Evolutionary conservation across 2,888 invertebrate genomes (phyloP), one percentile per base, ranked within the genome.

Genomic region (Dinocampus coccinellae): DNA sequence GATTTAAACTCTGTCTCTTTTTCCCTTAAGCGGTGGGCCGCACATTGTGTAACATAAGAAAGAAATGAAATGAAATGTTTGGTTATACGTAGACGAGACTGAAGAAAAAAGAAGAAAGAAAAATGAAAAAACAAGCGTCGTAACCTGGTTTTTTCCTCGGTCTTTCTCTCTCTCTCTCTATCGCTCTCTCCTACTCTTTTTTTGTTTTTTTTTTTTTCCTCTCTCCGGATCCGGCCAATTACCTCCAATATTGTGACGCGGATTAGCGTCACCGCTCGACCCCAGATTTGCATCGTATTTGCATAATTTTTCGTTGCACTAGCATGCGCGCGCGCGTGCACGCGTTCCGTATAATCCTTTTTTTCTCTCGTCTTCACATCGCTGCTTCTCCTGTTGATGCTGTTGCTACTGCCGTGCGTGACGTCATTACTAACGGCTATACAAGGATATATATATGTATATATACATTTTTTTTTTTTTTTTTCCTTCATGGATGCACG

Each of bases 221-320:
- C 33, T 26, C 26, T 47, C 52, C 71, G 67, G 74, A 76, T 76
- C 71, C 80, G 85, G 84, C 81, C 85, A 86, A 86, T 86, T 86
- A 85, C 85, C 84, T 85, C 81, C 85, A 83, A 87, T 86, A 85
- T 85, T 84, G 83, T 85, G 86, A 86, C 83, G 82, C 77, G 84
- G 85, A 85, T 86, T 84, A 85, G 80, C 85, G 85, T 84, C 84
- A 82, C 80, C 77, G 75, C 82, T 77, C 77, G 78, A 77, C 78
- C 76, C 76, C 73, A 81, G 84, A 86, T 86, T 86, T 86, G 85
- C 86, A 87, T 87, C 76, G 81, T 81, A 85, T 87, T 85, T 86
- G 82, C 86, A 86, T 86, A 86, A 86, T 86, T 86, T 85, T 76
- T 77, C 80, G 83, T 81, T 84, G 84, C 84, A 83, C 80, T 78